phyloP scores from a whole-genome alignment of 2,113 vertebrate species.

The Scomber colias region DNA sequence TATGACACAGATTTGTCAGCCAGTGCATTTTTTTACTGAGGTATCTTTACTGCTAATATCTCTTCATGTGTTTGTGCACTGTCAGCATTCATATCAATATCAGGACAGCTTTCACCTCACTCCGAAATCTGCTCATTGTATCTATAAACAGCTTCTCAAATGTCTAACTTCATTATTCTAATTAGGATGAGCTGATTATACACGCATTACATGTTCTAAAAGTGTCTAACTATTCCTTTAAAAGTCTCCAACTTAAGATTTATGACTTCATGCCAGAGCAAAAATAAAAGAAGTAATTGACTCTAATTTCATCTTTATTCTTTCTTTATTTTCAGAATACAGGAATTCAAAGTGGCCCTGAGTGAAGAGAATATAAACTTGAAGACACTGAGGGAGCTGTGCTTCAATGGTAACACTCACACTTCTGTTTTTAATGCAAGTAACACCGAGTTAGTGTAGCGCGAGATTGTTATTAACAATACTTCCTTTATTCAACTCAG shows the following conservation, averaged over 20 bases:
- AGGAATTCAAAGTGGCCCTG: constrained; percentile 92
- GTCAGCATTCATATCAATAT: no score
- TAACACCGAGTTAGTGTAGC: background rate
- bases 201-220: no score
- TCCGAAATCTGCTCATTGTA: no score
- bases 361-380: constrained; percentile 89
- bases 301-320: background rate
- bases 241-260: background rate
- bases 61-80: no score
- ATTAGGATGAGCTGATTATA: no score
- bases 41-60: no score
- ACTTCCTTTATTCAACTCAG: constrained; percentile 73
- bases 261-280: background rate
- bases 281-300: background rate
- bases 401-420: constrained; percentile 91
- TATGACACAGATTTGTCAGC: no score
- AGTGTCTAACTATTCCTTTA: background rate
- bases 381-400: constrained; percentile 90
- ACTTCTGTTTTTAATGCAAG: background rate
- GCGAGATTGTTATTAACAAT: background rate
- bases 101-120: no score
- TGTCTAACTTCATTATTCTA: no score
- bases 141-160: no score
- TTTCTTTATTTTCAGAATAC: constrained; percentile 86
- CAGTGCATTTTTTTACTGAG: no score